These are phyloP conservation scores for Salmo trutta DNA, from an alignment of 2,797 vertebrate species.

Conservation along the genomic window DNA sequence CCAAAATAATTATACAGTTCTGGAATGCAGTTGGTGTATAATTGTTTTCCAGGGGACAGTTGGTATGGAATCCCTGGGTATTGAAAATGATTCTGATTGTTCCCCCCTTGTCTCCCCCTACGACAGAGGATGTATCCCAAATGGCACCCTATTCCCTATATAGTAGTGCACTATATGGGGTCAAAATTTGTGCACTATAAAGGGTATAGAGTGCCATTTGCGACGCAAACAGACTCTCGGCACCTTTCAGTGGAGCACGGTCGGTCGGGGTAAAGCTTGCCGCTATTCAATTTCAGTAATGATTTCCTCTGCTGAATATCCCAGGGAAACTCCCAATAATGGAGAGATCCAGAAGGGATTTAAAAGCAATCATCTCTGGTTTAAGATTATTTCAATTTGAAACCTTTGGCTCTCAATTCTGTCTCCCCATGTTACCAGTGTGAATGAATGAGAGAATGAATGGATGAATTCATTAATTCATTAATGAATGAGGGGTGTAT, in stretches of 20 bases:
- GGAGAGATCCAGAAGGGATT: conserved; percentile 45
- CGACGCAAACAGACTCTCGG: background rate
- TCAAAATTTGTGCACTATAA: background rate
- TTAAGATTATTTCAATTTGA: conserved; percentile 47
- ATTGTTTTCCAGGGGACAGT: conserved; percentile 22
- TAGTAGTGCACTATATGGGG: background rate
- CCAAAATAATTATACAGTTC: conserved; percentile 5
- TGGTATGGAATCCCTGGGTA: conserved; percentile 8
- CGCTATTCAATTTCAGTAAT: conserved; percentile 32
- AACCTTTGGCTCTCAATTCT: conserved; percentile 15
- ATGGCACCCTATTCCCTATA: background rate
- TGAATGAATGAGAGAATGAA: conserved; percentile 25
- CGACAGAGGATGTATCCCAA: background rate
- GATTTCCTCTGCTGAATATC: conserved; percentile 40
- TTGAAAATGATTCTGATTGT: conserved; percentile 35
- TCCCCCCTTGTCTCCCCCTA: background rate
- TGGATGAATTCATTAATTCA: background rate
- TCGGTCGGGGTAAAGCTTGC: conserved; percentile 21
- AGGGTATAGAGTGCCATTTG: background rate
- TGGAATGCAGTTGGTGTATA: conserved; percentile 21
- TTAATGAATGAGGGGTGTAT: background rate
- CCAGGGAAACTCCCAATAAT: conserved; percentile 45
- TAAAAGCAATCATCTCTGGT: conserved; percentile 46
- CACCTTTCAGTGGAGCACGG: conserved; percentile 14
- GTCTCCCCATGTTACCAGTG: conserved; percentile 1